Conservation (phyloP, 1,140 invertebrate genomes). For the Cotesia glomerata region DNA sequence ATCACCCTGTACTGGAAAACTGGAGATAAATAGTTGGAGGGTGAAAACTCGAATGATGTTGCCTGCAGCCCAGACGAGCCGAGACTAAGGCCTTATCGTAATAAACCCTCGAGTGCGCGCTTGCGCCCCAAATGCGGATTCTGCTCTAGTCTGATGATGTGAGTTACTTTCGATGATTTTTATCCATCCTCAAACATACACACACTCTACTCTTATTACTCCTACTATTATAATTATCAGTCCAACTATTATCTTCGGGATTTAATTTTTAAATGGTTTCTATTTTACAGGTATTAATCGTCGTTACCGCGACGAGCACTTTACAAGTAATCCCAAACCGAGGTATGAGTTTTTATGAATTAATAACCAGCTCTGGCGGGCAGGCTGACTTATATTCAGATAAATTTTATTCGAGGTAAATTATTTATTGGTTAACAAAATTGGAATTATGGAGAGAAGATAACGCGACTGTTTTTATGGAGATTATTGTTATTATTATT, state of each 20-base stretch:
- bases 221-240: neutral
- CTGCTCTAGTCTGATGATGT: conserved; percentile 5
- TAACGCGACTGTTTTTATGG: no score
- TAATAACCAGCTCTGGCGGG: no score
- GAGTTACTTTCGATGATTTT: conserved; percentile 16
- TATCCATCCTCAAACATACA: neutral
- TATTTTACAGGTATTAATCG: no score
- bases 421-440: no score
- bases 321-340: no score
- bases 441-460: no score
- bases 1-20: neutral
- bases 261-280: no score
- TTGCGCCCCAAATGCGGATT: conserved; percentile 41
- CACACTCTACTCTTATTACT: neutral
- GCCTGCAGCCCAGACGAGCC: conserved; percentile 58
- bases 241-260: neutral
- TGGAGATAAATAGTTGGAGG: neutral
- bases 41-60: conserved; percentile 35
- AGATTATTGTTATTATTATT: no score
- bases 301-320: no score
- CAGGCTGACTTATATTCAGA: no score
- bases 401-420: no score
- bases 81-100: conserved; percentile 54
- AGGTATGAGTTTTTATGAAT: no score
- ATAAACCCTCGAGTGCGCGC: conserved; percentile 50